Percentiles rank a stretch among this genome's conserved stretches.
Conservation (phyloP, 2,113 vertebrate genomes). For the Eulemur rufifrons region DNA sequence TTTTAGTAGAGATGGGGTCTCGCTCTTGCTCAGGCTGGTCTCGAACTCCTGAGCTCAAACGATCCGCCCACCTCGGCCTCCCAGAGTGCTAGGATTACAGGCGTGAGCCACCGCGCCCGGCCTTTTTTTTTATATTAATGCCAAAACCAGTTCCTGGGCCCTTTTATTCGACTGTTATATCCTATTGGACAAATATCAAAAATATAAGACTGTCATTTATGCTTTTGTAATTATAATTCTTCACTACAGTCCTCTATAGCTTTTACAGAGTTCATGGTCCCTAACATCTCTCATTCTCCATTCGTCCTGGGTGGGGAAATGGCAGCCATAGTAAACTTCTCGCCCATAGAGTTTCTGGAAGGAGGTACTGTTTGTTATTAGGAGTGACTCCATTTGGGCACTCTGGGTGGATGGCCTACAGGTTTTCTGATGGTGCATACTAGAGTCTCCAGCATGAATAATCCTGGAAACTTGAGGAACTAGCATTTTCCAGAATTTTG, state of each 20-base stretch:
- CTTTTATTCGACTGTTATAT: constrained; percentile 64
- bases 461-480: constrained; percentile 93
- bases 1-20: no score
- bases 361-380: constrained; percentile 91
- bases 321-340: constrained; percentile 85
- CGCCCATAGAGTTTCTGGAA: constrained; percentile 90
- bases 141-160: constrained; percentile 81
- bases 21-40: no score
- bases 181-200: constrained; percentile 37
- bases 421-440: constrained; percentile 96
- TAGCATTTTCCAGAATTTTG: constrained; percentile 96
- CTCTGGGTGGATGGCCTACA: constrained; percentile 92
- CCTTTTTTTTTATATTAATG: constrained; percentile 83
- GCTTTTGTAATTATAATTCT: no score
- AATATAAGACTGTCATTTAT: no score
- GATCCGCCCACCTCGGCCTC: no score
- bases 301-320: no score
- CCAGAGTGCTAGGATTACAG: no score
- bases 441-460: constrained; percentile 96
- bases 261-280: no score
- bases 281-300: no score
- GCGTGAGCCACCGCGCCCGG: no score
- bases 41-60: no score
- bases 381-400: constrained; percentile 92
- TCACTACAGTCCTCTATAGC: no score